Evolutionary conservation across 2,888 invertebrate species (phyloP).

Genomic region (Lasioglossum pauxillum): DNA sequence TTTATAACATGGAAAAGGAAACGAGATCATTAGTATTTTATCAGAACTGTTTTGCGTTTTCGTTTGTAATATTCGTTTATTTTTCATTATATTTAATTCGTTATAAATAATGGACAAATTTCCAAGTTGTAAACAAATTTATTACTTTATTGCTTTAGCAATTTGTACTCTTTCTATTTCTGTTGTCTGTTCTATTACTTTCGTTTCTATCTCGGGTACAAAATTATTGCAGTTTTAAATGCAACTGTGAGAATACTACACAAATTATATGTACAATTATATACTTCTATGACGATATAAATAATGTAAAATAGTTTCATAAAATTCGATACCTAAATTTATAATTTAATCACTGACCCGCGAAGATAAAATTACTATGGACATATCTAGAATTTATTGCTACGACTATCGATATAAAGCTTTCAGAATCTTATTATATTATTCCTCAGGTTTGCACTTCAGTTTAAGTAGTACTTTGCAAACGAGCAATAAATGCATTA

Average conservation of each 20-base stretch:
- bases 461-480: background rate
- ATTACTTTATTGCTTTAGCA: constrained; percentile 18
- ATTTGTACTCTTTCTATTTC: constrained; percentile 46
- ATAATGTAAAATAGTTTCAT: constrained; percentile 24
- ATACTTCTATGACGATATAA: constrained; percentile 25
- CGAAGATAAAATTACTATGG: constrained; percentile 9
- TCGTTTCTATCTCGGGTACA: constrained; percentile 24
- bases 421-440: constrained; percentile 4
- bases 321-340: constrained; percentile 11
- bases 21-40: background rate
- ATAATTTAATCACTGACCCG: background rate
- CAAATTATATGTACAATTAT: constrained; percentile 48
- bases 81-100: constrained; percentile 15
- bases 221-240: constrained; percentile 21
- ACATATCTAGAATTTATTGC: constrained; percentile 8
- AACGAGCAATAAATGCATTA: constrained; percentile 20
- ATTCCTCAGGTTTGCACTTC: constrained; percentile 9
- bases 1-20: background rate
- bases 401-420: constrained; percentile 15
- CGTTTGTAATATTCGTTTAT: background rate
- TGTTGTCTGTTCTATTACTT: constrained; percentile 9
- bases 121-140: constrained; percentile 17
- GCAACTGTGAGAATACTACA: constrained; percentile 32
- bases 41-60: background rate
- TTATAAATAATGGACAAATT: constrained; percentile 24